phyloP scores from a whole-genome alignment of 2,888 invertebrate species.

The Brachynemurus nebulosus region DNA sequence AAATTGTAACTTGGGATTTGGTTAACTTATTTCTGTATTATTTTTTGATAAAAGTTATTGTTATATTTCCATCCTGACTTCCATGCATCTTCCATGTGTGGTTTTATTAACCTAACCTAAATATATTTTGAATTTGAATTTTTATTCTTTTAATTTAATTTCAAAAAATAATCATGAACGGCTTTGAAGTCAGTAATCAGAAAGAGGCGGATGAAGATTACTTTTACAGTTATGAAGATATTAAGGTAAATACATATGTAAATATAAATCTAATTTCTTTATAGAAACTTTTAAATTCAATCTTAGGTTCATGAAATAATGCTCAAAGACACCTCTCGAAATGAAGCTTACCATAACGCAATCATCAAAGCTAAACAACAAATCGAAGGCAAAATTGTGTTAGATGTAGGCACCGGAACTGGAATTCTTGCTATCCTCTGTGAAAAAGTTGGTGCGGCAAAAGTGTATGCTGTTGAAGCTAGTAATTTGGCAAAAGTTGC shows the following conservation, averaged over 20 bases:
- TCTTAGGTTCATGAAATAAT: constrained; percentile 64
- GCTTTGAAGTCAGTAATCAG: no score
- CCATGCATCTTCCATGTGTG: no score
- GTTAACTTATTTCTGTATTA: no score
- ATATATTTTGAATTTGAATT: no score
- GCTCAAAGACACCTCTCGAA: constrained; percentile 63
- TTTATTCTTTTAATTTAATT: no score
- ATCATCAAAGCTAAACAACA: constrained; percentile 50
- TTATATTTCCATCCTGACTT: no score
- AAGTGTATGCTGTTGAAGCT: constrained; percentile 77
- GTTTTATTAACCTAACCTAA: no score
- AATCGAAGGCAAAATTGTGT: constrained; percentile 64
- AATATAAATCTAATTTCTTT: not conserved
- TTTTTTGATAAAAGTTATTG: no score
- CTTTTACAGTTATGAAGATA: constrained; percentile 58
- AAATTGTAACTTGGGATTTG: no score
- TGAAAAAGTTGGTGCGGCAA: constrained; percentile 77
- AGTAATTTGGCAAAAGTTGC: constrained; percentile 53
- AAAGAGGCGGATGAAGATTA: constrained; percentile 33
- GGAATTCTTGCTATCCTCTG: constrained; percentile 84
- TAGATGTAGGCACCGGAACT: constrained; percentile 79
- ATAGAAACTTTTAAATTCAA: constrained; percentile 3
- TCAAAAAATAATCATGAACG: no score
- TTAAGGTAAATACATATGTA: constrained; percentile 44
- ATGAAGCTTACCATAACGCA: constrained; percentile 64